These are phyloP conservation scores for Halcyon senegalensis DNA, from an alignment of 2,113 vertebrate species.

Conservation along the genomic window DNA sequence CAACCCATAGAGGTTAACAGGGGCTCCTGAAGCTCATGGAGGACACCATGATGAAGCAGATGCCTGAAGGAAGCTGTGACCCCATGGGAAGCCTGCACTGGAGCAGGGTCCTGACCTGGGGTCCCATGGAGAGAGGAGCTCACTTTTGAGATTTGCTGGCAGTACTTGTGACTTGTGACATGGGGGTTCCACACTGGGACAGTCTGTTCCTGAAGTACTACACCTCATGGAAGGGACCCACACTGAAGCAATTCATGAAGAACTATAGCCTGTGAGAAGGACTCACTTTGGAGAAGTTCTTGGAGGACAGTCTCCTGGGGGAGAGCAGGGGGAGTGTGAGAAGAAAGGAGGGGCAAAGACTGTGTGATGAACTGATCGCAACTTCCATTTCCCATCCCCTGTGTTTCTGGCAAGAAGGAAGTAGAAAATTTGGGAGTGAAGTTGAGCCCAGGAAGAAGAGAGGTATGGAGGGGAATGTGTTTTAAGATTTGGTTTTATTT, in stretches of 20 bases:
- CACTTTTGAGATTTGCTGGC: too few species aligned
- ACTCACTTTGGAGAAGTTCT: background rate
- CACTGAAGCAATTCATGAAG: background rate
- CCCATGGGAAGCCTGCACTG: background rate
- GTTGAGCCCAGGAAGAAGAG: background rate
- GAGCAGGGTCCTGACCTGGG: background rate
- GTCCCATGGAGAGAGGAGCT: too few species aligned
- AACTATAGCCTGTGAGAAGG: background rate
- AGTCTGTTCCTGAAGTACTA: background rate
- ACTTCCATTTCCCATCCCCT: background rate
- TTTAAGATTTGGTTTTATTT: background rate
- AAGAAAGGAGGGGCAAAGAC: background rate
- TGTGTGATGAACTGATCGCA: background rate
- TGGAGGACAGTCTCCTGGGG: background rate
- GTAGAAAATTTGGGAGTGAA: background rate
- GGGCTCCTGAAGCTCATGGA: background rate
- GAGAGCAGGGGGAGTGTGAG: background rate
- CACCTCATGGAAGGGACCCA: too few species aligned
- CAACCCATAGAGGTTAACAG: too few species aligned
- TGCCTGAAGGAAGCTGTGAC: background rate
- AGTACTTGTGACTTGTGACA: too few species aligned
- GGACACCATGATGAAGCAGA: background rate
- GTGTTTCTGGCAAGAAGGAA: background rate
- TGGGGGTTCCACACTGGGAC: too few species aligned
- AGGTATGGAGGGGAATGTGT: background rate